Percentiles rank a stretch among this genome's conserved stretches.
Evolutionary conservation across 2,888 invertebrate species (phyloP).

Genomic region (Phorcus lineatus): DNA sequence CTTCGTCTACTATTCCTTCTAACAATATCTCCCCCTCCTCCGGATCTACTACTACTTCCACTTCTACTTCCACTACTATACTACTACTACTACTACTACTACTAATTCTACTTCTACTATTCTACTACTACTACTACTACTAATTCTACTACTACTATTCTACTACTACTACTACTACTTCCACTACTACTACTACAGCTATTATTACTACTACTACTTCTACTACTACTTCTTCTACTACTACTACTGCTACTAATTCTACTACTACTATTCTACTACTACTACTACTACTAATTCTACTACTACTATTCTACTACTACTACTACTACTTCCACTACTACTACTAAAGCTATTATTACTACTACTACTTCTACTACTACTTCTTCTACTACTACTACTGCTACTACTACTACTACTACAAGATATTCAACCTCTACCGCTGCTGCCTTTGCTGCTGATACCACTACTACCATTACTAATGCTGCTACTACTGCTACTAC

Average conservation of each 20-base stretch:
- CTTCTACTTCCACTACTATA: too few species aligned
- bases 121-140: slow-evolving; percentile 26
- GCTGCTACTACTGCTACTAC: not conserved
- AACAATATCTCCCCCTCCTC: too few species aligned
- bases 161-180: slow-evolving; percentile 10
- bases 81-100: slow-evolving; percentile 4
- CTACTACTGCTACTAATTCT: slow-evolving; percentile 34
- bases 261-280: not conserved
- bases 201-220: slow-evolving; percentile 35
- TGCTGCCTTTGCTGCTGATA: not conserved
- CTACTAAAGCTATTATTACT: too few species aligned
- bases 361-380: too few species aligned
- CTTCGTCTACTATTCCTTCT: too few species aligned
- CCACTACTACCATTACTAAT: slow-evolving; percentile 28
- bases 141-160: slow-evolving; percentile 23
- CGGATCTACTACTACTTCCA: too few species aligned
- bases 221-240: slow-evolving; percentile 35
- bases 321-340: slow-evolving; percentile 30
- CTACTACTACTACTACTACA: slow-evolving; percentile 9
- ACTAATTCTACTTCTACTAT: not conserved
- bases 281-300: slow-evolving; percentile 30
- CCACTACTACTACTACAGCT: slow-evolving; percentile 33
- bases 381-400: not conserved
- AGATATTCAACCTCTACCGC: too few species aligned
- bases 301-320: slow-evolving; percentile 36